These are phyloP conservation scores for Corydoras sp. DNA, from an alignment of 2,113 vertebrate species.

Conservation along the genomic window DNA sequence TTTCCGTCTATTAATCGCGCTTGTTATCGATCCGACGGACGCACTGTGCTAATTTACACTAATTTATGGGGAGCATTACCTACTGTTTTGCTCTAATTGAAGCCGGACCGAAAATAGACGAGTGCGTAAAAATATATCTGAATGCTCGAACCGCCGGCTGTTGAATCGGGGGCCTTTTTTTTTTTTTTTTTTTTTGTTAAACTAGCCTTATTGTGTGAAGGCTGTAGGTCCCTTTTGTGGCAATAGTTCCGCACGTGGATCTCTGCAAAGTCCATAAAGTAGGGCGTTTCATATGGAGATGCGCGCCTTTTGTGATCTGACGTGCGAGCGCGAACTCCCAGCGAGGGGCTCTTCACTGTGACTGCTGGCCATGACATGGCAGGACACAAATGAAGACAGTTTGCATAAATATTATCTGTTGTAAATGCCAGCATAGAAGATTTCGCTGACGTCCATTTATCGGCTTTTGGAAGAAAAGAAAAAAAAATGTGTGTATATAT, in stretches of 20 bases:
- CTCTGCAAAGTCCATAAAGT: conserved; percentile 26
- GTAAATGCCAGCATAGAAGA: conserved; percentile 25
- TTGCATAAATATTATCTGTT: conserved; percentile 21
- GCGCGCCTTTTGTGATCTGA: conserved; percentile 34
- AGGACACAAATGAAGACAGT: conserved; percentile 22
- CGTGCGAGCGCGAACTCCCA: conserved; percentile 20
- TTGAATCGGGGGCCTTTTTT: not conserved
- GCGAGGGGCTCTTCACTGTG: conserved; percentile 17
- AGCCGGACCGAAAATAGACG: not conserved
- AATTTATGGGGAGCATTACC: conserved; percentile 45
- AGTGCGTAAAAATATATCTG: too few species aligned
- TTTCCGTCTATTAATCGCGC: conserved; percentile 15
- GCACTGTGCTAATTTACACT: conserved; percentile 31
- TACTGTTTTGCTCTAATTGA: conserved; percentile 34
- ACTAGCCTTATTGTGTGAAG: conserved; percentile 26
- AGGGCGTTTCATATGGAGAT: conserved; percentile 33
- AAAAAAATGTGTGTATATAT: not conserved
- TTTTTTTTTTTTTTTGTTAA: not conserved
- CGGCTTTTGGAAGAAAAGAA: not conserved
- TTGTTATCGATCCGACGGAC: conserved; percentile 1
- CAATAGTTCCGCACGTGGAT: conserved; percentile 30
- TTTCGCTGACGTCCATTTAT: conserved; percentile 10
- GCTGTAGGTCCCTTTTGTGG: conserved; percentile 20
- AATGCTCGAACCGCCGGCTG: too few species aligned
- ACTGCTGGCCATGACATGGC: conserved; percentile 34